Percentiles rank a stretch among this genome's conserved stretches.
Conservation (phyloP, 2,888 invertebrate genomes). For the Fissipunctia ypsillon region DNA sequence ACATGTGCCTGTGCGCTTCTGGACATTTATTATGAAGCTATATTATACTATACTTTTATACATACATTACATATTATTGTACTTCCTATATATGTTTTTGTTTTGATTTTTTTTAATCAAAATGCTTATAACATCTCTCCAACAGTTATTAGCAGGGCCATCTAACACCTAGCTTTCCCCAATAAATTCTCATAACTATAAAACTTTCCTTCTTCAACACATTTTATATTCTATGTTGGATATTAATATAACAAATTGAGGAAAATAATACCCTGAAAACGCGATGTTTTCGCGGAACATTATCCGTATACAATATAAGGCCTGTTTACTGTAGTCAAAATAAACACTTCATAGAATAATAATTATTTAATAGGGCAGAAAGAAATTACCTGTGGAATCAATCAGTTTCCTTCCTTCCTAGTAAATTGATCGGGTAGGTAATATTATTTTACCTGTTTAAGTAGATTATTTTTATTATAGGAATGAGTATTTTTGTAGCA, state of each 20-base stretch:
- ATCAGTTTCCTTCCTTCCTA: slow-evolving; percentile 2
- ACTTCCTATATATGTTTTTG: neutral
- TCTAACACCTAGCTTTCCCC: neutral
- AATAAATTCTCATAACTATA: neutral
- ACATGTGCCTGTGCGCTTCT: no score
- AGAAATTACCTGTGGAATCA: neutral
- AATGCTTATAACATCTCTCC: no score
- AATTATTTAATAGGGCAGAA: slow-evolving; percentile 26
- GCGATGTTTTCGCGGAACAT: slow-evolving; percentile 19
- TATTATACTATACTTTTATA: no score
- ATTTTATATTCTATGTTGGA: slow-evolving; percentile 27
- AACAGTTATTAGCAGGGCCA: neutral
- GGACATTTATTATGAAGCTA: no score
- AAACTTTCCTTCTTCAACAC: neutral
- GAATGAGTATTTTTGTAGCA: neutral
- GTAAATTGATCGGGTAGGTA: neutral
- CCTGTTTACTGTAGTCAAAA: slow-evolving; percentile 22
- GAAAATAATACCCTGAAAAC: slow-evolving; percentile 47
- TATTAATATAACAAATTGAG: slow-evolving; percentile 40
- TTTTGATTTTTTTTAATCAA: no score
- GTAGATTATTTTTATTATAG: neutral
- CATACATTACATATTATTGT: no score
- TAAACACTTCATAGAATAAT: slow-evolving; percentile 27
- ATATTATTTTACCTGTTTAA: neutral
- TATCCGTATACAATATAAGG: slow-evolving; percentile 18